Percentiles rank a stretch among this genome's conserved stretches.
These are phyloP conservation scores for Ceramica pisi DNA, from an alignment of 2,888 invertebrate genomes.

Conservation along the genomic window DNA sequence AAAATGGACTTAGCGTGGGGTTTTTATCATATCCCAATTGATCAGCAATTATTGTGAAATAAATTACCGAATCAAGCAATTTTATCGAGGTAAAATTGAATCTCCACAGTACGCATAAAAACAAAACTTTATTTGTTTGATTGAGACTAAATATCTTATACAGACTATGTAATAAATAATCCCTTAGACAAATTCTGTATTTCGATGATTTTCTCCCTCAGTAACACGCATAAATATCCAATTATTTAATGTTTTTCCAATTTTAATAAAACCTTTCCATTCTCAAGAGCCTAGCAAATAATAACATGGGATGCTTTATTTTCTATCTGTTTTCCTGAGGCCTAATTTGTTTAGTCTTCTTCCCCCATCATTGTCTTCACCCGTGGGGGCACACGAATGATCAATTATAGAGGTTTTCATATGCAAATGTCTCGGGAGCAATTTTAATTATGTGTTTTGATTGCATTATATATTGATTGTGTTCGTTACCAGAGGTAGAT, in stretches of 20 bases:
- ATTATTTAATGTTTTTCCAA: neutral
- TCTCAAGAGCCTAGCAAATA: slow-evolving; percentile 44
- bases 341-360: slow-evolving; percentile 79
- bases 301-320: slow-evolving; percentile 50
- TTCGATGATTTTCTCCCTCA: neutral
- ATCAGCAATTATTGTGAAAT: neutral
- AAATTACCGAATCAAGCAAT: neutral
- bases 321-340: slow-evolving; percentile 65
- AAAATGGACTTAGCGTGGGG: neutral
- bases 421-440: slow-evolving; percentile 88
- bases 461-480: slow-evolving; percentile 88
- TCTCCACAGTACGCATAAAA: neutral
- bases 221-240: neutral
- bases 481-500: slow-evolving; percentile 75
- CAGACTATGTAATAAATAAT: neutral
- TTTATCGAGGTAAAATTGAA: neutral
- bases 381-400: slow-evolving; percentile 74
- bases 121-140: neutral
- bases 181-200: neutral
- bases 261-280: neutral
- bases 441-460: slow-evolving; percentile 88
- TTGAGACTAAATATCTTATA: neutral
- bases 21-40: neutral
- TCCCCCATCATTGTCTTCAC: slow-evolving; percentile 74
- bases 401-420: slow-evolving; percentile 89